phyloP scores from a whole-genome alignment of 2,113 vertebrate genomes.

The Trematomus loennbergii region DNA sequence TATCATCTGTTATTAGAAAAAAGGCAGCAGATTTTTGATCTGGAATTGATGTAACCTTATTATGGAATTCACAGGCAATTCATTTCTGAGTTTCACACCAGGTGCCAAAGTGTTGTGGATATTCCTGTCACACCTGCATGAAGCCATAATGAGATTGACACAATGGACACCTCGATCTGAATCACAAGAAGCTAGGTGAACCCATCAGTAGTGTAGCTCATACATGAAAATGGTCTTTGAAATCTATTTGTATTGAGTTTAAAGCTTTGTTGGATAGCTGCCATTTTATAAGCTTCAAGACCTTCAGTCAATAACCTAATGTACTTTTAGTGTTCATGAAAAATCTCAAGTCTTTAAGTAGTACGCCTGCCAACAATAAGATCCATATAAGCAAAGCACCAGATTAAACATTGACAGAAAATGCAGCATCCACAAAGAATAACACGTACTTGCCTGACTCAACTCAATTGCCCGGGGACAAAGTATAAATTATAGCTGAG shows the following conservation, averaged over 20 bases:
- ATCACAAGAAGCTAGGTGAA: not conserved
- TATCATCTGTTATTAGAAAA: too few species aligned
- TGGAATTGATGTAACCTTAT: too few species aligned
- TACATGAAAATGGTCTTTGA: too few species aligned
- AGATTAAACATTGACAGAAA: slow-evolving; percentile 11
- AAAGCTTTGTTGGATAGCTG: not conserved
- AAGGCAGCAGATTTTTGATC: too few species aligned
- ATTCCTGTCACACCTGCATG: too few species aligned
- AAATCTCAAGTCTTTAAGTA: not conserved
- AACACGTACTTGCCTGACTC: not conserved
- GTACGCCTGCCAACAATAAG: slow-evolving; percentile 1
- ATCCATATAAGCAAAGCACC: not conserved
- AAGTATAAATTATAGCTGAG: slow-evolving; percentile 26
- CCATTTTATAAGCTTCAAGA: not conserved
- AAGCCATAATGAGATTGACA: too few species aligned
- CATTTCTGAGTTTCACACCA: too few species aligned
- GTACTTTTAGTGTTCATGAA: not conserved
- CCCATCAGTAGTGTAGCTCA: not conserved
- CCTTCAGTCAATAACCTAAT: not conserved
- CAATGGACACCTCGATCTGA: not conserved
- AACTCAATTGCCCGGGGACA: slow-evolving; percentile 7
- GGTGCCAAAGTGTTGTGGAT: too few species aligned
- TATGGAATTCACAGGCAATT: too few species aligned
- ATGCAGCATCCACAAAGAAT: slow-evolving; percentile 10
- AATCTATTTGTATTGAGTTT: not conserved